These are phyloP conservation scores for Melanotus villosus DNA, from an alignment of 2,888 invertebrate genomes.

Conservation along the genomic window DNA sequence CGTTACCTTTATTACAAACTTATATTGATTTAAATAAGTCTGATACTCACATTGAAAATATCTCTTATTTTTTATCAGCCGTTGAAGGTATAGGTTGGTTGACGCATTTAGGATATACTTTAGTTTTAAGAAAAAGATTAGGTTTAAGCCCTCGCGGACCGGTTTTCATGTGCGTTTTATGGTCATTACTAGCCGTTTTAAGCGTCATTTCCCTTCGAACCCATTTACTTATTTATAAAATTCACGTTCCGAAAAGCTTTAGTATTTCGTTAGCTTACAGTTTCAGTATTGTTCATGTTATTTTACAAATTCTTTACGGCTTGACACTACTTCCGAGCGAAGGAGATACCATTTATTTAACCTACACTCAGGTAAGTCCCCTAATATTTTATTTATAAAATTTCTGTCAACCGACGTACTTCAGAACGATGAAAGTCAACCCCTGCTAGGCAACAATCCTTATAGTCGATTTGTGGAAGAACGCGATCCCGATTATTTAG, in stretches of 20 bases:
- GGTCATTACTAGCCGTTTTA: constrained; percentile 78
- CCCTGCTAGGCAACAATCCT: constrained; percentile 60
- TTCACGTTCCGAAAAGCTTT: constrained; percentile 55
- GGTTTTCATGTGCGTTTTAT: constrained; percentile 76
- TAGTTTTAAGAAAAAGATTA: constrained; percentile 77
- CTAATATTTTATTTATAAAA: too few relatives aligned
- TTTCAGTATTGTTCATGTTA: constrained; percentile 75
- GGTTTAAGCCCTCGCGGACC: constrained; percentile 83
- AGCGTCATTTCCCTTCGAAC: constrained; percentile 80
- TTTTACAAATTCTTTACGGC: constrained; percentile 79
- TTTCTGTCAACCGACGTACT: constrained; percentile 50
- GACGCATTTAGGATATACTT: constrained; percentile 82
- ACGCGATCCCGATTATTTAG: constrained; percentile 79
- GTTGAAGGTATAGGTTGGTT: constrained; percentile 85
- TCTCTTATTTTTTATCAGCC: constrained; percentile 80
- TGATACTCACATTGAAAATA: constrained; percentile 71
- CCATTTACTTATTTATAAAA: constrained; percentile 70
- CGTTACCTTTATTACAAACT: constrained; percentile 79
- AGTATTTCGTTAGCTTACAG: constrained; percentile 69
- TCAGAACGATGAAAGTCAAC: constrained; percentile 60
- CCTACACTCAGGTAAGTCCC: constrained; percentile 70
- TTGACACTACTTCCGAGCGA: constrained; percentile 79
- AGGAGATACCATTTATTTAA: constrained; percentile 69
- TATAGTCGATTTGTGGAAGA: constrained; percentile 79
- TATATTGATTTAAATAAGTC: constrained; percentile 74